These are phyloP conservation scores for Mus musculus DNA, from an alignment of 2,113 vertebrate species.

Conservation along the genomic window GRCm39 chr6:55351501-55352000, in stretches of 20 bases:
- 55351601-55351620: background rate
- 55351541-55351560: background rate
- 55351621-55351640: background rate
- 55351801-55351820: background rate
- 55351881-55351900: background rate
- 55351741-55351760: background rate
- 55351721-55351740: background rate
- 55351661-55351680: no score
- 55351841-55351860: background rate
- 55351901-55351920: constrained; percentile 7
- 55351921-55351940: background rate
- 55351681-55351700: background rate
- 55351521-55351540: background rate
- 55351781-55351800: background rate
- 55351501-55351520: background rate
- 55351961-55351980: background rate
- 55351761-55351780: no score
- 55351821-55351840: background rate
- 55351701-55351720: background rate
- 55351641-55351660: background rate
- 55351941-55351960: background rate
- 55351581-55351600: background rate
- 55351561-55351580: background rate
- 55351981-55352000: background rate
- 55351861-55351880: constrained; percentile 11